Percentiles rank a stretch among this genome's conserved stretches.
These are phyloP conservation scores for Cheilosia impressa DNA, from an alignment of 2,888 invertebrate genomes.

Conservation along the genomic window DNA sequence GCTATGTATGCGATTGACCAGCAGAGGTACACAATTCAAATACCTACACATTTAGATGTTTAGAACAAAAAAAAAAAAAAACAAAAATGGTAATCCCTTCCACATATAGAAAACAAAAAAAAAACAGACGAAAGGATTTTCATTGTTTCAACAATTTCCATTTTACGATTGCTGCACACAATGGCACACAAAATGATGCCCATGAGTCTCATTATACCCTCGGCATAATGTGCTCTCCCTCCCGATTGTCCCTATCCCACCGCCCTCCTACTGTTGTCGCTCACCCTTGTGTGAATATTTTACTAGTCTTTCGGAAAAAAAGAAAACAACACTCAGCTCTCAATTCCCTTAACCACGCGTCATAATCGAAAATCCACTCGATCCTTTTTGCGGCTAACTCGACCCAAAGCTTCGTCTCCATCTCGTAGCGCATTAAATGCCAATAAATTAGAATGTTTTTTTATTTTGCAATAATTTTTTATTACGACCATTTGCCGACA, in stretches of 20 bases:
- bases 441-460: conserved; percentile 83
- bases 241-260: neutral
- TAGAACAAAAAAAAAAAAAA: conserved; percentile 27
- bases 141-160: conserved; percentile 72
- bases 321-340: neutral
- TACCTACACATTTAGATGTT: conserved; percentile 21
- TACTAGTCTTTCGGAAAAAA: conserved; percentile 24
- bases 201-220: conserved; percentile 72
- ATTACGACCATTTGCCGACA: conserved; percentile 77
- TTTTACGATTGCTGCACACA: conserved; percentile 67
- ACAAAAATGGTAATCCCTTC: conserved; percentile 52
- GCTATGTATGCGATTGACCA: conserved; percentile 48
- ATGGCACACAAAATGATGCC: conserved; percentile 65
- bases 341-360: conserved; percentile 53
- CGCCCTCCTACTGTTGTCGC: neutral
- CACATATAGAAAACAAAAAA: conserved; percentile 38
- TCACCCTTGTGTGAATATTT: conserved; percentile 68
- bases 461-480: conserved; percentile 83
- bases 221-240: conserved; percentile 48
- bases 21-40: conserved; percentile 1
- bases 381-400: conserved; percentile 47
- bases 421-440: conserved; percentile 79
- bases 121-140: conserved; percentile 50
- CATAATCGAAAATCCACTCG: conserved; percentile 73
- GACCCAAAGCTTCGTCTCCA: conserved; percentile 16